Conservation (phyloP, 2,113 vertebrate species). For the Microcebus lehilahytsara region DNA sequence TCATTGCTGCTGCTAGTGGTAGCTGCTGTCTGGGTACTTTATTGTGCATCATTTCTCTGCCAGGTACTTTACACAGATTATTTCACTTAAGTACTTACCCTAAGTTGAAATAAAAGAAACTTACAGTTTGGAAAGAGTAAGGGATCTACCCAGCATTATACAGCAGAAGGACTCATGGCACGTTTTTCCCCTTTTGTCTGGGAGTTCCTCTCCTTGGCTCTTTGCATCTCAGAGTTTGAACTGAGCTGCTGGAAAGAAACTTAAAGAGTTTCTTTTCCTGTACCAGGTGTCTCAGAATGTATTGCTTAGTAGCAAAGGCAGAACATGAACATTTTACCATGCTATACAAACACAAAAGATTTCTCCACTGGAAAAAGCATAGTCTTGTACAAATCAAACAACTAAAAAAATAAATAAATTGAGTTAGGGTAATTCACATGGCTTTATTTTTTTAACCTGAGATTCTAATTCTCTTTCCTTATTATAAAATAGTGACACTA, state of each 20-base stretch:
- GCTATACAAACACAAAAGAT: not conserved
- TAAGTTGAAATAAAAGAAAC: not conserved
- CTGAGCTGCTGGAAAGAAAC: not conserved
- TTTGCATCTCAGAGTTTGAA: not conserved
- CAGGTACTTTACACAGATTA: not conserved
- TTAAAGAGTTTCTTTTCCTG: not conserved
- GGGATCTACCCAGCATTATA: accelerated
- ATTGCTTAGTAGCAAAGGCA: not conserved
- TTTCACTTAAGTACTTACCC: not conserved
- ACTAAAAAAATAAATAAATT: not conserved
- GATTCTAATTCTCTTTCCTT: not conserved
- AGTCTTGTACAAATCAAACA: not conserved
- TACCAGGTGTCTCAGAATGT: not conserved
- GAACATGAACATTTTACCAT: not conserved
- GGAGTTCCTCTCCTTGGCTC: no score
- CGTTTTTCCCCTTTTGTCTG: accelerated
- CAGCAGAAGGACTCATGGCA: accelerated
- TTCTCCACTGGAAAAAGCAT: not conserved
- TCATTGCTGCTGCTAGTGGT: not conserved
- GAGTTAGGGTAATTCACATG: not conserved
- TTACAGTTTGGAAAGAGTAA: not conserved
- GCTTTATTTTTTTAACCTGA: not conserved
- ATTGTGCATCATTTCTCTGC: not conserved
- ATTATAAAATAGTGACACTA: not conserved
- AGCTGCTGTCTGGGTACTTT: no score